These are phyloP conservation scores for Pholis gunnellus DNA, from an alignment of 2,113 vertebrate genomes.

Conservation along the genomic window DNA sequence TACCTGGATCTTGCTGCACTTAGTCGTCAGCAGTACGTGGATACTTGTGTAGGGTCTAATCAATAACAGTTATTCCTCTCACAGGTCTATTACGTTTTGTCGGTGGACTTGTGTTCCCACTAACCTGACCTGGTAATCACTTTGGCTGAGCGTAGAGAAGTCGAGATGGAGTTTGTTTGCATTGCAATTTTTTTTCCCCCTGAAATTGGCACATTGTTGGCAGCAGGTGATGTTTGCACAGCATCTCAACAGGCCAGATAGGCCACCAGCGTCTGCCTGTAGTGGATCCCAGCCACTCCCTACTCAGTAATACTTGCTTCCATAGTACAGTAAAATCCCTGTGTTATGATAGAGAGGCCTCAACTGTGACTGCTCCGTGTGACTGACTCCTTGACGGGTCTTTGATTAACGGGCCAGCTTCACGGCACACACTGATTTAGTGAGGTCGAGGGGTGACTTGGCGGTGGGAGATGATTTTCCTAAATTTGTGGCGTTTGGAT, in stretches of 20 bases:
- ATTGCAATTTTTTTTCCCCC: not conserved
- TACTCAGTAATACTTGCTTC: slow-evolving; percentile 34
- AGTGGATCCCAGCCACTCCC: slow-evolving; percentile 28
- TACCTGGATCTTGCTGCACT: not conserved
- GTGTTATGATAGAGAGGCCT: slow-evolving; percentile 14
- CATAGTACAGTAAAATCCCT: slow-evolving; percentile 38
- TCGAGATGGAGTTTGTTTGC: slow-evolving; percentile 13
- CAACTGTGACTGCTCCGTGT: not conserved
- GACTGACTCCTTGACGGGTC: not conserved
- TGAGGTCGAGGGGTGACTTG: slow-evolving; percentile 5
- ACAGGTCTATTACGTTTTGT: not conserved
- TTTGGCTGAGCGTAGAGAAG: slow-evolving; percentile 6
- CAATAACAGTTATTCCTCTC: slow-evolving; percentile 15
- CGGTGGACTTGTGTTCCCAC: not conserved
- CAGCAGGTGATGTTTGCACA: slow-evolving; percentile 39
- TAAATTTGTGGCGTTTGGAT: slow-evolving; percentile 4
- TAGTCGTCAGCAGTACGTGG: not conserved
- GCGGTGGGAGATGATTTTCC: not conserved
- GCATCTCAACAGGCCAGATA: slow-evolving; percentile 7
- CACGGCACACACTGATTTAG: not conserved
- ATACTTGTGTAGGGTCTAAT: not conserved
- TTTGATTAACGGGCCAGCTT: slow-evolving; percentile 5
- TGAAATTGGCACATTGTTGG: slow-evolving; percentile 14
- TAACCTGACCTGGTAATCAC: not conserved
- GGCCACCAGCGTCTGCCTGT: slow-evolving; percentile 14